Evolutionary conservation across 1,140 invertebrate species (phyloP), one percentile per base, ranked within the genome.

Genomic region (Asbolus verrucosus): DNA sequence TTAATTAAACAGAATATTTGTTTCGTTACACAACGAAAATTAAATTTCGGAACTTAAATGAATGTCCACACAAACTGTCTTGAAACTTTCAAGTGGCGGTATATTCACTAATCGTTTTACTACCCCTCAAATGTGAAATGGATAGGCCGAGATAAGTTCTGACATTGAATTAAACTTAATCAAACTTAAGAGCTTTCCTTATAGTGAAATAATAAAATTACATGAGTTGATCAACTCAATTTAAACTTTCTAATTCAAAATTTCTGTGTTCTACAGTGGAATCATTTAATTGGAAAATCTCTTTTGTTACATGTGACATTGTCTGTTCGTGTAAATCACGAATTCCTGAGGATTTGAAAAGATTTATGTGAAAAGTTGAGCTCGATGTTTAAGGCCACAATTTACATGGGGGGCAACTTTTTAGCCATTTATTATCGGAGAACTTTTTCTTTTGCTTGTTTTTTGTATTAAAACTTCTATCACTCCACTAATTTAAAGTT

Each of bases 241-340:
- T 63, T 63, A 63, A 63, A 63, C 16, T 63, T 63, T 63, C 16
- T 11, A 16, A 63, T 63, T 63, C 39, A 63, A 63, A 63, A 63
- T 63, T 63, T 27, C 61, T 18, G 61, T 43, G 11, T 63, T 63
- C 61, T 18, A 41, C 33, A 39, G 61, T 19, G 39, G 61, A 38
- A 43, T 27, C 61, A 39, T 63, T 63, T 63, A 63, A 63, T 63
- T 63, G 61, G 61, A 63, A 63, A 63, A 63, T 63, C 61, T 63
- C 61, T 39, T 63, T 63, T 38, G 61, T 63, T 63, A 43, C 61
- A 63, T 63, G 61, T 63, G 61, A 63, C 61, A 63, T 43, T 63
- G 61, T 63, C 61, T 63, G 36, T 19, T 27, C 61, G 36, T 63
- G 39, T 43, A 63, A 39, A 27, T 43, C 36, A 43, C 36, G 61